Conservation (phyloP, 2,797 vertebrate species). For the Otolemur crassicaudatus region DNA sequence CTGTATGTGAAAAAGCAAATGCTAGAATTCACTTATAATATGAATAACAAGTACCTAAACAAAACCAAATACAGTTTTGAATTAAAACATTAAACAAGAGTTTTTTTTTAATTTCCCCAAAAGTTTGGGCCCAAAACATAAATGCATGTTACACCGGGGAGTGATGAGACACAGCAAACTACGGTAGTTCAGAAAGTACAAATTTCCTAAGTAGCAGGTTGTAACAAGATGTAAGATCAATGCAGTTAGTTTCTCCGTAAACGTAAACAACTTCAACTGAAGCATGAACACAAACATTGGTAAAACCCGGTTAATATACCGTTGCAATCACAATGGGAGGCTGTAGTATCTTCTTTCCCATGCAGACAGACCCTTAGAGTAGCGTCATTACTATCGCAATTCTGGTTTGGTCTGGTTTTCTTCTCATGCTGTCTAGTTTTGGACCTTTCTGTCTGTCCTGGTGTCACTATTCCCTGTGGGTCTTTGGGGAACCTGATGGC, state of each 20-base stretch:
- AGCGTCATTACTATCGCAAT: neutral
- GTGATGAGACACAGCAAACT: too few relatives aligned
- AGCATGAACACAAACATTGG: neutral
- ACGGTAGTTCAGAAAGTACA: constrained; percentile 6
- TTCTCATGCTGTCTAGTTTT: neutral
- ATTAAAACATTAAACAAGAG: too few relatives aligned
- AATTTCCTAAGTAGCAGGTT: neutral
- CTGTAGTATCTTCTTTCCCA: neutral
- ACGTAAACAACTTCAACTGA: neutral
- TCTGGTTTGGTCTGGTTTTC: neutral
- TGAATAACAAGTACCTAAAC: too few relatives aligned
- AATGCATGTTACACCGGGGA: too few relatives aligned
- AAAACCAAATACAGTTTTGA: too few relatives aligned
- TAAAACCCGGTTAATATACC: neutral
- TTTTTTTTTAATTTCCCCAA: too few relatives aligned
- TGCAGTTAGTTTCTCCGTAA: neutral
- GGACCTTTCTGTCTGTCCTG: neutral
- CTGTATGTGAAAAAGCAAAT: too few relatives aligned
- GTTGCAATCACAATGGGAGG: neutral
- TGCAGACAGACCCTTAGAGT: neutral
- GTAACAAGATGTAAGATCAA: constrained; percentile 15
- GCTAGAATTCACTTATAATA: too few relatives aligned
- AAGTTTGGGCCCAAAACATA: too few relatives aligned
- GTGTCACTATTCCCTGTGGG: neutral
- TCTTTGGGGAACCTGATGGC: neutral